Evolutionary conservation across 2,888 invertebrate genomes (phyloP), one percentile per base, ranked within the genome.

Genomic region (Scaptomyza flava): DNA sequence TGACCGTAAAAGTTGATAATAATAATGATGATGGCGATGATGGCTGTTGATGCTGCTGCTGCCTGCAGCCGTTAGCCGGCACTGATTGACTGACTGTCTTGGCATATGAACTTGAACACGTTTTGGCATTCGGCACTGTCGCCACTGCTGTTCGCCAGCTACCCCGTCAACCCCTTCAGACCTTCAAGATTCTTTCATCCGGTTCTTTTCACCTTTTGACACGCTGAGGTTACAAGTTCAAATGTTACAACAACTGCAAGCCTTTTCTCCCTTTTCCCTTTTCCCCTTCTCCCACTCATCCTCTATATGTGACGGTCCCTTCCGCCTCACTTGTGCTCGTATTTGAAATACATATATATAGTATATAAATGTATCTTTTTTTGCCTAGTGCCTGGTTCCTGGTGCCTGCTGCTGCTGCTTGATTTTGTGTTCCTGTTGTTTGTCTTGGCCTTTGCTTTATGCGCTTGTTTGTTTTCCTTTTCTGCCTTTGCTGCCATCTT

Each of bases 381-480:
- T 20, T 17, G 12, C 20, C 48, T 20, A 50, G 34, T 34, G 14
- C 46, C 30, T 45, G 12, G 6, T 60, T 48, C 36, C 27, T 60
- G 17, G 6, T 60, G 54, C 42, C 33, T 60, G 71, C 33, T 33
- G 38, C n/a, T 36, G 47, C 71, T 76, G 62, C 72, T 76, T 74
- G 77, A 74, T 72, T 77, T 72, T 63, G 74, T 67, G 72, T 77
- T 77, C 77, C 74, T 74, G 77, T 75, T 77, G 77, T 77, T 77
- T 72, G 73, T 72, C 58, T 77, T 67, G 63, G 68, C 68, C 73
- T 64, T 61, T 61, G 67, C 68, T 77, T 77, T 68, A 68, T 73
- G 61, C 61, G 68, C 72, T 73, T 77, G 68, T 73, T 76, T 76
- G 78, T 69, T 78, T 72, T 77, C 54, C 56, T 72, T 68, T 59